These are phyloP conservation scores for Bubo blakistoni DNA, from an alignment of 2,113 vertebrate species.

Conservation along the genomic window DNA sequence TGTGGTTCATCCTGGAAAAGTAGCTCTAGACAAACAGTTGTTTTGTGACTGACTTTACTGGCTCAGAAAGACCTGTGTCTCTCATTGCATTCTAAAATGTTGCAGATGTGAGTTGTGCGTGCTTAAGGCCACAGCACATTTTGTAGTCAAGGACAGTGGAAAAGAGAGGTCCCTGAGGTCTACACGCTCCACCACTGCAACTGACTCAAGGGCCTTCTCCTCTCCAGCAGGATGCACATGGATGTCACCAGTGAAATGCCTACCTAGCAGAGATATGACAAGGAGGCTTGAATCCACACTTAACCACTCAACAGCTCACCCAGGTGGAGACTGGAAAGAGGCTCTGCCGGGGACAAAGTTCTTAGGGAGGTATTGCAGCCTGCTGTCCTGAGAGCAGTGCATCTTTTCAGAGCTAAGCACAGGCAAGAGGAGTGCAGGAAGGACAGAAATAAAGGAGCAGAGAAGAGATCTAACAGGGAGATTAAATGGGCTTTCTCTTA, in stretches of 20 bases:
- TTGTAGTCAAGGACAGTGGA: background rate
- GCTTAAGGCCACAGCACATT: background rate
- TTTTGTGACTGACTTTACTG: background rate
- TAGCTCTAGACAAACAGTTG: background rate
- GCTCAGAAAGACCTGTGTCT: background rate
- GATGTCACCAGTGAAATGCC: background rate
- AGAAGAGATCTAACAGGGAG: background rate
- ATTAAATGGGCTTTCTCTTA: background rate
- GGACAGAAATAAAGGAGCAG: background rate
- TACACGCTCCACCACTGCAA: background rate
- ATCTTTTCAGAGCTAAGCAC: background rate
- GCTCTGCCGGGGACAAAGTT: background rate
- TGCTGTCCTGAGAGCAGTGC: background rate
- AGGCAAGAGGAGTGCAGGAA: background rate
- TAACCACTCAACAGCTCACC: background rate
- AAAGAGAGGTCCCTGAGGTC: background rate
- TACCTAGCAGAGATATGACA: background rate
- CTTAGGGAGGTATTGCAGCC: background rate
- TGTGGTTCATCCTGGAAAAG: background rate
- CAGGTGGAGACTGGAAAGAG: background rate
- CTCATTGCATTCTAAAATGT: background rate
- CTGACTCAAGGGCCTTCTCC: background rate
- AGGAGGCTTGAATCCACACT: constrained; percentile 5
- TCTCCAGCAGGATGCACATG: background rate
- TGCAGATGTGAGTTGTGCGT: background rate